phyloP scores from a whole-genome alignment of 64 coral and sea anemone species.

The Actinia tenebrosa region DNA sequence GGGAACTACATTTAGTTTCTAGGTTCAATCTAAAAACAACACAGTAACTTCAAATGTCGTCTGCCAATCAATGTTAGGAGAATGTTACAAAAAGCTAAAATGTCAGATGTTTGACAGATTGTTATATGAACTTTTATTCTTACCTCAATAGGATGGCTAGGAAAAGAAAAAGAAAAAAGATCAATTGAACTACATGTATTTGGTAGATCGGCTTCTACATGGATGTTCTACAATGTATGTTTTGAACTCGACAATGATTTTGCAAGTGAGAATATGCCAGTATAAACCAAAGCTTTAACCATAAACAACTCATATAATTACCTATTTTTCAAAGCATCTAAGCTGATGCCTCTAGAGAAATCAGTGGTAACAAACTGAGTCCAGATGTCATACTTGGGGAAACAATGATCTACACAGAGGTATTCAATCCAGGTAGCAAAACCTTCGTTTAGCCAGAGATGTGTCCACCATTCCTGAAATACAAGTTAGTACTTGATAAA shows the following conservation, averaged over 20 bases:
- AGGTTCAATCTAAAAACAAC: too few species aligned
- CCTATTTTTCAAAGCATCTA: slow-evolving; percentile 94
- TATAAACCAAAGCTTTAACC: too few species aligned
- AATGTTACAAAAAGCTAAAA: too few species aligned
- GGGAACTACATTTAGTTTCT: too few species aligned
- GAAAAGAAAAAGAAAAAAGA: background rate
- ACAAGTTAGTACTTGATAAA: background rate
- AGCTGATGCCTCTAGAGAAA: slow-evolving; percentile 65
- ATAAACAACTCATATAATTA: background rate
- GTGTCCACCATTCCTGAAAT: slow-evolving; percentile 90
- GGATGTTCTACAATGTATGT: too few species aligned
- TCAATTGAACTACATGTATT: background rate
- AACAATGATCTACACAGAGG: slow-evolving; percentile 85
- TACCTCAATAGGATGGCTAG: slow-evolving; percentile 83
- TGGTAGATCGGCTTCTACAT: too few species aligned
- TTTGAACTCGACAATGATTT: too few species aligned
- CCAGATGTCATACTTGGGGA: slow-evolving; percentile 97
- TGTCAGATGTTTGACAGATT: too few species aligned
- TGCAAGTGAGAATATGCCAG: too few species aligned
- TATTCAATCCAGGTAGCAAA: slow-evolving; percentile 99
- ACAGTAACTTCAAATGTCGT: too few species aligned
- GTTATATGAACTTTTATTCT: background rate
- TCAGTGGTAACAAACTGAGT: slow-evolving; percentile 99
- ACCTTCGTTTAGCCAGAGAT: slow-evolving; percentile 95
- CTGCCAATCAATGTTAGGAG: too few species aligned